These are phyloP conservation scores for Anorthoa munda DNA, from an alignment of 2,888 invertebrate genomes.

Conservation along the genomic window DNA sequence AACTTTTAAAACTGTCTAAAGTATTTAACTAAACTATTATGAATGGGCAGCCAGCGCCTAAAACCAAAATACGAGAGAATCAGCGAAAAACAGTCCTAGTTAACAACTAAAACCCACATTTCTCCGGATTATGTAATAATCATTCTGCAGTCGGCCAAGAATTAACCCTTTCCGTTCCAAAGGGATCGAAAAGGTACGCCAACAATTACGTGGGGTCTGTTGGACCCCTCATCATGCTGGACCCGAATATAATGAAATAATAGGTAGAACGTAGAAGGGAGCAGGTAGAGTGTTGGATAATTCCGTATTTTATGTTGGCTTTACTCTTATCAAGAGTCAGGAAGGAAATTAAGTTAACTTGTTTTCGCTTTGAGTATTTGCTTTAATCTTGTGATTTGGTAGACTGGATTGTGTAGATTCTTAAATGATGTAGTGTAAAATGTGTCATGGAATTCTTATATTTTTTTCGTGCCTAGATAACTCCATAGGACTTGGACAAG, in stretches of 20 bases:
- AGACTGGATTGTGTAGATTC: neutral
- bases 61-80: neutral
- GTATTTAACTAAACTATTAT: too few relatives aligned
- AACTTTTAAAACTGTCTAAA: too few relatives aligned
- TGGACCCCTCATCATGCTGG: constrained; percentile 34
- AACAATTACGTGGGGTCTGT: constrained; percentile 47
- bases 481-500: too few relatives aligned
- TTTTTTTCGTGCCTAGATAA: too few relatives aligned
- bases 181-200: constrained; percentile 56
- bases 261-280: constrained; percentile 29
- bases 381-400: neutral
- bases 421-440: neutral
- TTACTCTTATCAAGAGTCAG: constrained; percentile 18
- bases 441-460: neutral
- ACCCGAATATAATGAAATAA: constrained; percentile 52
- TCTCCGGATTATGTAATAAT: constrained; percentile 51
- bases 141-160: constrained; percentile 20
- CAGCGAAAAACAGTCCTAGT: neutral
- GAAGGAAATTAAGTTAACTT: constrained; percentile 28
- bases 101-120: constrained; percentile 11
- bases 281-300: constrained; percentile 25
- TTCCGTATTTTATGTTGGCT: constrained; percentile 34
- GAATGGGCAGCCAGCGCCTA: too few relatives aligned
- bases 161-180: constrained; percentile 48
- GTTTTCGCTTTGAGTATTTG: constrained; percentile 3